Percentiles rank a stretch among this genome's conserved stretches.
phyloP scores from a whole-genome alignment of 2,888 invertebrate species.

The Strigamia maritima region DNA sequence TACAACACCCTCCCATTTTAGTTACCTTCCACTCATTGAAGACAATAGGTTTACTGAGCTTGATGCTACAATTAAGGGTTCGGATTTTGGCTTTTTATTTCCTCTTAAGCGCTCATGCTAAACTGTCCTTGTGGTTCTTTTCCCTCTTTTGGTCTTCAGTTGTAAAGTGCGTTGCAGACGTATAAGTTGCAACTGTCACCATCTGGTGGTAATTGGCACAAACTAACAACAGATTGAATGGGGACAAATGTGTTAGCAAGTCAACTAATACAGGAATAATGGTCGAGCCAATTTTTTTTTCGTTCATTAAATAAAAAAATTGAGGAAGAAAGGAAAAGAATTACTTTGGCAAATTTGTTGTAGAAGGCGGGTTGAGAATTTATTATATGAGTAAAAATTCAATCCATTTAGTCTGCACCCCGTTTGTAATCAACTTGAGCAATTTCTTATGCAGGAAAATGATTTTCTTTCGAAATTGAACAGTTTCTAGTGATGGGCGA shows the following conservation, averaged over 20 bases:
- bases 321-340: neutral
- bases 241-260: neutral
- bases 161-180: neutral
- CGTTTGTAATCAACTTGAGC: slow-evolving; percentile 21
- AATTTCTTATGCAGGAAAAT: slow-evolving; percentile 21
- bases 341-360: neutral
- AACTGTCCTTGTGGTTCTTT: slow-evolving; percentile 14
- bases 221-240: slow-evolving; percentile 2
- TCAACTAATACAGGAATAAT: neutral
- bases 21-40: slow-evolving; percentile 31
- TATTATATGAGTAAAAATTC: slow-evolving; percentile 1
- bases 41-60: slow-evolving; percentile 22
- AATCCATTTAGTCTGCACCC: slow-evolving; percentile 18
- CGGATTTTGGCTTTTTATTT: slow-evolving; percentile 26
- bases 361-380: neutral
- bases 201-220: slow-evolving; percentile 19
- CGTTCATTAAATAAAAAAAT: neutral
- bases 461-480: slow-evolving; percentile 24
- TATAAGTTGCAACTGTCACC: slow-evolving; percentile 27
- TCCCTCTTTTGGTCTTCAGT: neutral
- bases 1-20: slow-evolving; percentile 18
- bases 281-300: neutral
- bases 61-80: slow-evolving; percentile 21
- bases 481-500: slow-evolving; percentile 5
- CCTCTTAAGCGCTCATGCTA: slow-evolving; percentile 24